These are phyloP conservation scores for Meda fulgida DNA, from an alignment of 2,797 vertebrate species.

Conservation along the genomic window DNA sequence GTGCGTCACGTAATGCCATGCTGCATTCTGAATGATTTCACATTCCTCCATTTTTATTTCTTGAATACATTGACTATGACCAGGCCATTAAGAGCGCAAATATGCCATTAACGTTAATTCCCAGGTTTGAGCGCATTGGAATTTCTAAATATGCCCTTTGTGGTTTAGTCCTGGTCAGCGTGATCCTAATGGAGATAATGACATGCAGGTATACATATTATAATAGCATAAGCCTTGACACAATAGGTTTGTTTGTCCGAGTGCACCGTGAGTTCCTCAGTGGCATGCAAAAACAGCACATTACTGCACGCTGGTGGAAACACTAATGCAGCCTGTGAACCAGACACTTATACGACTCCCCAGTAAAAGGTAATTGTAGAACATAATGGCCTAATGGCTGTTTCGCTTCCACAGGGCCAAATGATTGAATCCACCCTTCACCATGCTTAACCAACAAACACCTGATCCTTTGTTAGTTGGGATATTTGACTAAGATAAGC, in stretches of 20 bases:
- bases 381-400: conserved; percentile 69
- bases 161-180: conserved; percentile 45
- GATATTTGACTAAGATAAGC: conserved; percentile 42
- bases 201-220: conserved; percentile 52
- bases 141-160: conserved; percentile 39
- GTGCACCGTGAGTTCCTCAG: conserved; percentile 10
- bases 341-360: conserved; percentile 72
- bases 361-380: conserved; percentile 65
- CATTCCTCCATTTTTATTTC: conserved; percentile 5
- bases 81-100: conserved; percentile 22
- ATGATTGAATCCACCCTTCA: conserved; percentile 47
- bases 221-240: conserved; percentile 41
- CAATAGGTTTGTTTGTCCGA: conserved; percentile 52
- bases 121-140: conserved; percentile 33
- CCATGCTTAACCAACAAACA: conserved; percentile 49
- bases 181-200: conserved; percentile 59
- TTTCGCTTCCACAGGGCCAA: conserved; percentile 74
- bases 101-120: conserved; percentile 30
- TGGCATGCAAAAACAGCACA: conserved; percentile 69
- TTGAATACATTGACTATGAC: neutral
- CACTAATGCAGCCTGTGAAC: conserved; percentile 77
- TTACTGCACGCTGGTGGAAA: conserved; percentile 78
- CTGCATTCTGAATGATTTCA: neutral
- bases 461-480: conserved; percentile 52
- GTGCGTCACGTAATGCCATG: conserved; percentile 55